Evolutionary conservation across 2,888 invertebrate genomes (phyloP), one percentile per base, ranked within the genome.

Genomic region (Nebria salina): DNA sequence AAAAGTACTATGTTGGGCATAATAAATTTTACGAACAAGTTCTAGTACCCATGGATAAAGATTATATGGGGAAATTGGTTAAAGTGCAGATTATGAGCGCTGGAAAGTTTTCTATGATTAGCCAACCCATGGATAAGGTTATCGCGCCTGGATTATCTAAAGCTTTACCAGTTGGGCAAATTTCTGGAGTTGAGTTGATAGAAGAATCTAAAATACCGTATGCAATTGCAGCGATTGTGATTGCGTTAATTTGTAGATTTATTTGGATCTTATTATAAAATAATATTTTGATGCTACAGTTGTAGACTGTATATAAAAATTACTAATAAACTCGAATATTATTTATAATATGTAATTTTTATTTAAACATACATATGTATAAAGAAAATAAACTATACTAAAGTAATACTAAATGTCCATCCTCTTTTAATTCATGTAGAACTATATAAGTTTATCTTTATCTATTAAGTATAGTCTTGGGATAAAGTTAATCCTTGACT

Each of bases 21-120:
- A 99, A 98, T 89, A 96, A 98, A 87, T 95, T 90, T 86, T 99
- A 99, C 87, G 98, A 98, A 87, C 99, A 97, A 90, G 94, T 98
- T 0, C 88, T 98, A 81, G 91, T 98, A 0, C 96, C 97, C 0
- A 95, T 95, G 90, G 91, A 92, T 6, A 91, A 94, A 0, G 92
- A 92, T 84, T 93, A 94, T 72, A 92, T 98, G 92, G 98, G 98
- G 0, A 95, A 95, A 87, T 92, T 95, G 88, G 90, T 98, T 0
- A 92, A 92, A 0, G 97, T 98, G 0, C 91, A 92, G 86, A 95
- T 98, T 5, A 88, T 89, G 0, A 90, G 91, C 13, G 91, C 93
- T 0, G 91, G 91, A 0, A 96, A 96, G 85, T 95, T 96, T 88
- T 95, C 95, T 76, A 95, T 96, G 94, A 90, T 92, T 82, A 96